Evolutionary conservation across 2,888 invertebrate species (phyloP).

Genomic region (Parnassius smintheus): DNA sequence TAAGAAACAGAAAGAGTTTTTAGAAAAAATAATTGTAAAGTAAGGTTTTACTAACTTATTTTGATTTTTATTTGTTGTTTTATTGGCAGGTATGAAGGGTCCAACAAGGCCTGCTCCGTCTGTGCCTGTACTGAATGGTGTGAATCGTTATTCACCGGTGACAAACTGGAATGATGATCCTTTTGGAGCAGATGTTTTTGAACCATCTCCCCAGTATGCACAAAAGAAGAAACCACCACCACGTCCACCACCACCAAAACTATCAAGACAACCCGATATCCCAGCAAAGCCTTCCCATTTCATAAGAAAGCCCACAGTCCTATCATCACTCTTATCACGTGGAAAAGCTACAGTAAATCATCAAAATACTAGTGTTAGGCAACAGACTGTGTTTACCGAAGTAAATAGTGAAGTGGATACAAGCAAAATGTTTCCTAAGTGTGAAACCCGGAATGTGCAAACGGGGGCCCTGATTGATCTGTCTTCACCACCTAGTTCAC

Average conservation of each 20-base stretch:
- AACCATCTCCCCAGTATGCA: conserved; percentile 60
- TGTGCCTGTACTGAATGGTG: conserved; percentile 69
- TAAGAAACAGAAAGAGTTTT: background rate
- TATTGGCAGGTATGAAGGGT: conserved; percentile 80
- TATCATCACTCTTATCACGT: conserved; percentile 64
- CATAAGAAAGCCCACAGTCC: conserved; percentile 71
- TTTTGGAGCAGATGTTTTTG: conserved; percentile 74
- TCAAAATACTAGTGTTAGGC: conserved; percentile 36
- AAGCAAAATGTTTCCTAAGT: conserved; percentile 68
- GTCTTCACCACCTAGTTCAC: conserved; percentile 87
- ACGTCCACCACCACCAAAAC: conserved; percentile 85
- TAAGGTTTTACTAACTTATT: background rate
- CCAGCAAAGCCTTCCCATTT: conserved; percentile 78
- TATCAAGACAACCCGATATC: conserved; percentile 59
- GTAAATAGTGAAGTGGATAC: conserved; percentile 57
- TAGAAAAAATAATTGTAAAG: too few relatives aligned
- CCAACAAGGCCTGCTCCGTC: conserved; percentile 82
- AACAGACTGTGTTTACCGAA: conserved; percentile 46
- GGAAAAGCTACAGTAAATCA: conserved; percentile 51
- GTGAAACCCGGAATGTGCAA: conserved; percentile 70
- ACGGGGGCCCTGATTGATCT: conserved; percentile 85
- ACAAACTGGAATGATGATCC: conserved; percentile 79
- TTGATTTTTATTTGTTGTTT: conserved; percentile 24
- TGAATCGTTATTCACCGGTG: conserved; percentile 76
- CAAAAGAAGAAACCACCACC: conserved; percentile 87